Conservation (phyloP, 2,888 invertebrate species). For the Chrysomela aeneicollis region DNA sequence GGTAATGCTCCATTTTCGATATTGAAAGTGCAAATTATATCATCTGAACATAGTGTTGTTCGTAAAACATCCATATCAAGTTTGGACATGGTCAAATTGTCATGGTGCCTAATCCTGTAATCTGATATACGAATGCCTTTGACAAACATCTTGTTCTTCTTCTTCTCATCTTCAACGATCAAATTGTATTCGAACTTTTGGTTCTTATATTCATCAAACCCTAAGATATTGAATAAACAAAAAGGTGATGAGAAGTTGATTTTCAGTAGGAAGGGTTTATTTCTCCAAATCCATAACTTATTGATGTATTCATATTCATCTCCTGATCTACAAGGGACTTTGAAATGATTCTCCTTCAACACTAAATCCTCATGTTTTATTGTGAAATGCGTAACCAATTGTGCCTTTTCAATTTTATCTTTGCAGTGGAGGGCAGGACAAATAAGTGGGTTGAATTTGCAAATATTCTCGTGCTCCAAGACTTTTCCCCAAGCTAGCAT, state of each 20-base stretch:
- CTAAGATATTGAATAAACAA: neutral
- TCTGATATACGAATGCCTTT: neutral
- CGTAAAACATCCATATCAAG: neutral
- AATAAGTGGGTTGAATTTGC: neutral
- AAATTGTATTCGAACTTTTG: neutral
- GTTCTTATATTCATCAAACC: neutral
- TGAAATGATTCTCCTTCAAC: neutral
- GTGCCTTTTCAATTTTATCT: neutral
- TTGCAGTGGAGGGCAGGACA: slow-evolving; percentile 6
- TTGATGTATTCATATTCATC: neutral
- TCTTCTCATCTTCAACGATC: neutral
- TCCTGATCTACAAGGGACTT: neutral
- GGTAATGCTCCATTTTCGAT: neutral
- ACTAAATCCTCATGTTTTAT: neutral
- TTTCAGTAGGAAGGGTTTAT: slow-evolving; percentile 4
- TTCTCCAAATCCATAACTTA: slow-evolving; percentile 10
- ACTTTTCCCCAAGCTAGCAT: slow-evolving; percentile 11
- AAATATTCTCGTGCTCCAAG: slow-evolving; percentile 5
- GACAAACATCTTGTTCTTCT: neutral
- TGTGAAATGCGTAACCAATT: neutral
- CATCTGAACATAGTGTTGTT: neutral
- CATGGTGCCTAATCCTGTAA: neutral
- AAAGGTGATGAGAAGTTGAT: neutral
- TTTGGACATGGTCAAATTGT: neutral
- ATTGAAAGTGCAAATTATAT: neutral